Base-by-base conservation (phyloP, 1,140 invertebrate genomes). In the Eumeta japonica region DNA sequence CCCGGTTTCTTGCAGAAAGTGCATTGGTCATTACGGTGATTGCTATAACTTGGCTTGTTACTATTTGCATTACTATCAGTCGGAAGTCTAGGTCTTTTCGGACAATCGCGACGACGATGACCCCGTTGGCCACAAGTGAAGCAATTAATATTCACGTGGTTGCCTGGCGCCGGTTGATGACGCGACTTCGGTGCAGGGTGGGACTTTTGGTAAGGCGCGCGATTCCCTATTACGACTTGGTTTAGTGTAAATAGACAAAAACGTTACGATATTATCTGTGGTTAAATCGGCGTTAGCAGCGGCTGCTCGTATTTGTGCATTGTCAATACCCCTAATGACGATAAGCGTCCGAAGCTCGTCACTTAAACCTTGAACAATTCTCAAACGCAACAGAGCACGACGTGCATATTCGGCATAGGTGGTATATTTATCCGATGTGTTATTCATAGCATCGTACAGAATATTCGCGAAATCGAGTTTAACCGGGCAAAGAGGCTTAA, bases 401-500 rank as follows among this genome's bases (percentile, higher is more conserved):
- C 40, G 39, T 0, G 48, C 45, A 32, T 51, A 47, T 13, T 47
- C 45, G 1, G 45, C 46, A 29, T 46, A 44, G 3, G 50, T 44
- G 2, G 43, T 11, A 24, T 40, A 48, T 10, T 45, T 41, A 41
- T 51, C 35, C 3, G 43, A 48, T 13, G 37, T 41, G 0, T 27
- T 33, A 9, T 29, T 36, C 39, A 49, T 49, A 1, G 43, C 35
- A 3, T 47, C 44, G 14, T 28, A 43, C 4, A 52, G 13, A 9
- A 52, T 52, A 18, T 46, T 45, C 1, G 46, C 36, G 28, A 34
- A 20, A 19, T 48, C 41, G 4, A 31, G 10, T 27, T 32, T 36
- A 16, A 5, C n/a, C 2, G 46, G 39, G 15, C 43, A 48, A 10
- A 51, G 32, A 10, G 43, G 10, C 5, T 28, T 41, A 36, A 52